phyloP scores from a whole-genome alignment of 2,113 vertebrate genomes.

The Xenopus borealis region DNA sequence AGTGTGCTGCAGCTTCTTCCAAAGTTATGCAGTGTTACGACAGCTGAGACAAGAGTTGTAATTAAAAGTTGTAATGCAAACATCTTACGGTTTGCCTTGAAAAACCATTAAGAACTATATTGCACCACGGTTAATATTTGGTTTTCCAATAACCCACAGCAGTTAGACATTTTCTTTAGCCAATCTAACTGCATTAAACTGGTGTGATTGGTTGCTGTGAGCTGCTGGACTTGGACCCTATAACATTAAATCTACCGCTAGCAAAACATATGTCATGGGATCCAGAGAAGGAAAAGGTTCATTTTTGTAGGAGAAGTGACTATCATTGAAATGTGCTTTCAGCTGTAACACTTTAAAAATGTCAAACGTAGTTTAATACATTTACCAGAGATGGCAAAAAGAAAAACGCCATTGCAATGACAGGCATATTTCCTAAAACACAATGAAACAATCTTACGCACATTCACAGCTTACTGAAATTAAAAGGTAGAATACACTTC shows the following conservation, averaged over 20 bases:
- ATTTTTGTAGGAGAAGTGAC: neutral
- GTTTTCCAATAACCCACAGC: too few relatives aligned
- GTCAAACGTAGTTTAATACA: neutral
- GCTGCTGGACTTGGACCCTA: too few relatives aligned
- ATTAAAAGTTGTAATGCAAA: too few relatives aligned
- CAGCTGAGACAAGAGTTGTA: too few relatives aligned
- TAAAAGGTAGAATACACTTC: constrained; percentile 9
- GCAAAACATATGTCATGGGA: neutral
- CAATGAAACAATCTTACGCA: constrained; percentile 10
- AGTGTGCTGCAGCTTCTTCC: too few relatives aligned
- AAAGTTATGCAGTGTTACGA: too few relatives aligned
- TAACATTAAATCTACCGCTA: neutral
- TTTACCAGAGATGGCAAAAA: neutral
- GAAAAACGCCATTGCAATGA: constrained; percentile 4
- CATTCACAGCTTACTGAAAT: constrained; percentile 1
- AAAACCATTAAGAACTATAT: too few relatives aligned
- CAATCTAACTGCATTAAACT: too few relatives aligned
- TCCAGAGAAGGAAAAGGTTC: neutral
- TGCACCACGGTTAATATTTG: too few relatives aligned
- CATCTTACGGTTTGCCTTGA: too few relatives aligned
- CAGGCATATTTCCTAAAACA: constrained; percentile 17
- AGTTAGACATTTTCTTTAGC: too few relatives aligned
- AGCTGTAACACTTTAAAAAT: neutral
- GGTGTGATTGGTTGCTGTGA: too few relatives aligned
- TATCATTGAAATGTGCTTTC: neutral